Base-by-base conservation (phyloP, 2,888 invertebrate genomes). In the Acleris literana region DNA sequence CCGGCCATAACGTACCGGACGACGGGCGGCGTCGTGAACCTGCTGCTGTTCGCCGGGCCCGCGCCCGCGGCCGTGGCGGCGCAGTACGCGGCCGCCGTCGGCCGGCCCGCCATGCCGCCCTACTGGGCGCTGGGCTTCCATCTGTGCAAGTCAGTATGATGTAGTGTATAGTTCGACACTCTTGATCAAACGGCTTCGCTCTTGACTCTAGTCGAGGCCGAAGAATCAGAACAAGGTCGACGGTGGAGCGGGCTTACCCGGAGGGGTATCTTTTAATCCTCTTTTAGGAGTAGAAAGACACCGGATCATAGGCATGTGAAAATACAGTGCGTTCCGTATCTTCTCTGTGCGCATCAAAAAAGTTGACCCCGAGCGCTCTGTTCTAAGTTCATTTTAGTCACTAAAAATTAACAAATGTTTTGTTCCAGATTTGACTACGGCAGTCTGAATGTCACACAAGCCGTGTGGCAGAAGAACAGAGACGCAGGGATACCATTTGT, bases 71-170 rank as follows among this genome's bases (percentile, higher is more conserved):
- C 95, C 39, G 96, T 96, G 11, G 85, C 95, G 1, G 80, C 88
- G 20, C 96, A 96, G 81, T 96, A 96, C 79, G 94, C 95, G 0
- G 93, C 93, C 67, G 77, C 96, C 5, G 93, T 97, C 13, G 97
- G 97, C 0, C 90, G 94, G 68, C 97, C 97, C 0, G 94, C 94
- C 79, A 93, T 98, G 93, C 97, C 97, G 0, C 97, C 98, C 0
- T 97, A 96, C 81, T 98, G 98, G 98, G 93, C 95, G 0, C 93
- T 98, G 0, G 98, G 98, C 1, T 98, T 97, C 85, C 98, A 98
- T 87, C 88, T 98, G 33, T 97, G 97, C 93, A 94, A 95, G 93
- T 96, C 73, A 74, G 82, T 76, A 17, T 16, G 4, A 1, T 5
- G 25, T 25, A 6, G 7, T 7, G 25, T 25, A 25, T 25, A 7